These are phyloP conservation scores for Aulostomus chinensis DNA, from an alignment of 2,797 vertebrate species.

Conservation along the genomic window DNA sequence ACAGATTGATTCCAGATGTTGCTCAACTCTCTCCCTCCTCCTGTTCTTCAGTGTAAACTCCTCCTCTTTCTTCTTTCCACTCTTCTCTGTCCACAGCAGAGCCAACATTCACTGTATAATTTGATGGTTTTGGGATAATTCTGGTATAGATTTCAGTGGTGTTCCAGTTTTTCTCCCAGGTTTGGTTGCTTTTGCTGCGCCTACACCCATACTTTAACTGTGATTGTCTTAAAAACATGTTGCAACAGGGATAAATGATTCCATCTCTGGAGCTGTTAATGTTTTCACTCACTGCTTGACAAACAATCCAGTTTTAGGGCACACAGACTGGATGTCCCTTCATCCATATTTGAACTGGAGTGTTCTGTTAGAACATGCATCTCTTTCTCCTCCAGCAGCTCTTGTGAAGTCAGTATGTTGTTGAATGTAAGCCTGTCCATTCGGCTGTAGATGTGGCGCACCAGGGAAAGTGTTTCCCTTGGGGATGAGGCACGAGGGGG, in stretches of 20 bases:
- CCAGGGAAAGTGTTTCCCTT: slow-evolving; percentile 67
- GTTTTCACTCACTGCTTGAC: neutral
- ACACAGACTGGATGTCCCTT: neutral
- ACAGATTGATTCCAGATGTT: slow-evolving; percentile 85
- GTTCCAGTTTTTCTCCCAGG: slow-evolving; percentile 19
- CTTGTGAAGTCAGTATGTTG: slow-evolving; percentile 18
- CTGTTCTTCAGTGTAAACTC: slow-evolving; percentile 35
- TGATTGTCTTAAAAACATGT: neutral
- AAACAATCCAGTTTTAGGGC: neutral
- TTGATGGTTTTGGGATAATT: slow-evolving; percentile 52
- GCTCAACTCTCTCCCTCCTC: slow-evolving; percentile 50
- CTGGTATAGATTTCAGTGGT: slow-evolving; percentile 47
- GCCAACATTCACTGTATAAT: slow-evolving; percentile 56
- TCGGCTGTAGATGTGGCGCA: slow-evolving; percentile 44
- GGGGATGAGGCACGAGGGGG: slow-evolving; percentile 77
- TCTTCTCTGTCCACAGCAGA: slow-evolving; percentile 24
- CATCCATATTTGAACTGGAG: slow-evolving; percentile 21
- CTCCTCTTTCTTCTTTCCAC: slow-evolving; percentile 45
- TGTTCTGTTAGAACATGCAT: slow-evolving; percentile 10
- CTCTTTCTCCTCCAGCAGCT: slow-evolving; percentile 8
- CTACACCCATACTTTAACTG: slow-evolving; percentile 2
- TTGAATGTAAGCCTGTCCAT: slow-evolving; percentile 41
- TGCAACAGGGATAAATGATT: neutral
- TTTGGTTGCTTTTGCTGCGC: neutral
- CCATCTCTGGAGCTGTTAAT: neutral